Evolutionary conservation across 2,888 invertebrate species (phyloP).

Genomic region (Latrodectus elegans): DNA sequence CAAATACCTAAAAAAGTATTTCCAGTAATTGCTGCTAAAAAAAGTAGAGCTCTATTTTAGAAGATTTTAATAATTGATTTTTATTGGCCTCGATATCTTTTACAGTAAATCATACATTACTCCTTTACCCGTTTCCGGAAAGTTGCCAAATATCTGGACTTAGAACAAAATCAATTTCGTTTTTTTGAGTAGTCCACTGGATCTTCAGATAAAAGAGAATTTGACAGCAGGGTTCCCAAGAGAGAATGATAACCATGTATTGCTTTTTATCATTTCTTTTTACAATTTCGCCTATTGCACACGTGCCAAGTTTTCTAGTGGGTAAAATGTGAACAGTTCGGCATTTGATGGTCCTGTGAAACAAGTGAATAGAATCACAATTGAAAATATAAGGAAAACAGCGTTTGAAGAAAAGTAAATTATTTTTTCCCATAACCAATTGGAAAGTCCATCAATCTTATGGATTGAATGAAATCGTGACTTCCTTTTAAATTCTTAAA

Average conservation of each 20-base stretch:
- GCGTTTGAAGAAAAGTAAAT: no score
- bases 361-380: neutral
- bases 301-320: neutral
- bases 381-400: neutral
- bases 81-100: no score
- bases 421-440: no score
- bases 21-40: no score
- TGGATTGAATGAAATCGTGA: no score
- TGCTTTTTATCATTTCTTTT: neutral
- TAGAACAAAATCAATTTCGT: constrained; percentile 55
- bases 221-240: constrained; percentile 24
- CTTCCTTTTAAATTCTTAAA: no score
- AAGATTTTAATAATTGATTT: no score
- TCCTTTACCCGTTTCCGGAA: constrained; percentile 26
- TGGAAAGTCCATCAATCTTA: no score
- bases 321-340: neutral
- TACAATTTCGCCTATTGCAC: neutral
- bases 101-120: neutral
- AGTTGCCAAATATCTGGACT: constrained; percentile 38
- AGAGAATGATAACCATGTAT: constrained; percentile 35
- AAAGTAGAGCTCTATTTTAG: no score
- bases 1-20: no score
- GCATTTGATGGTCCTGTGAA: neutral
- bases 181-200: constrained; percentile 15
- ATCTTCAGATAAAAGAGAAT: constrained; percentile 44